These are phyloP conservation scores for Gnatocerus cornutus DNA, from an alignment of 2,888 invertebrate species.

Conservation along the genomic window DNA sequence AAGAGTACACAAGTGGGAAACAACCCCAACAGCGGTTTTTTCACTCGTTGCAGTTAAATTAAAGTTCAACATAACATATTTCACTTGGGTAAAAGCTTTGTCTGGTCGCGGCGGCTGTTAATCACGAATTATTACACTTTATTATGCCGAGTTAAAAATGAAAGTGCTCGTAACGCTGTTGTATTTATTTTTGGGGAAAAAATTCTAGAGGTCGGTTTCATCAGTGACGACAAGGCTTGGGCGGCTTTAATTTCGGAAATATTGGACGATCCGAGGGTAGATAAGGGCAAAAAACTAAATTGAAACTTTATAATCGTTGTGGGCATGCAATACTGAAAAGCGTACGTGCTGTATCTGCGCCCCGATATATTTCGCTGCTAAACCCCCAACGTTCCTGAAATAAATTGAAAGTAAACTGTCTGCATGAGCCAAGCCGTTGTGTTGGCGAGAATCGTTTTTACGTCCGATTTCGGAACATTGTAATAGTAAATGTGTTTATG, in stretches of 20 bases:
- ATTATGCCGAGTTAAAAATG: conserved; percentile 39
- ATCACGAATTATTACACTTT: conserved; percentile 43
- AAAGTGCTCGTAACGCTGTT: conserved; percentile 21
- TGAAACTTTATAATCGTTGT: conserved; percentile 57
- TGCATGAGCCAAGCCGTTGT: conserved; percentile 54
- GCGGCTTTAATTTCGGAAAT: conserved; percentile 45
- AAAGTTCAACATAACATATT: conserved; percentile 41
- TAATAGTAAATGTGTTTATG: conserved; percentile 52
- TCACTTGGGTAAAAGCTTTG: conserved; percentile 44
- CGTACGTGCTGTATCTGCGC: conserved; percentile 48
- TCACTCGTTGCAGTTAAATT: conserved; percentile 41
- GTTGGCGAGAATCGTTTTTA: conserved; percentile 51
- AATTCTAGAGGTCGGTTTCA: conserved; percentile 14
- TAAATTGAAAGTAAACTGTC: conserved; percentile 60
- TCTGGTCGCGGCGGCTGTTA: conserved; percentile 32
- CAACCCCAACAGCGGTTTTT: conserved; percentile 35
- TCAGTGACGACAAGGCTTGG: conserved; percentile 40
- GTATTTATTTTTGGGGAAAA: conserved; percentile 21
- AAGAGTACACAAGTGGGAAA: conserved; percentile 38
- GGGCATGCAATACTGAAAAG: conserved; percentile 53
- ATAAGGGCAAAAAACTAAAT: conserved; percentile 54
- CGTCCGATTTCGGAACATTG: conserved; percentile 50
- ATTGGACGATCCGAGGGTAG: conserved; percentile 39
- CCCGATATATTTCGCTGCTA: conserved; percentile 54
- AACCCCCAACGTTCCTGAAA: conserved; percentile 55